Evolutionary conservation across 2,113 vertebrate genomes (phyloP).

Genomic region (Recurvirostra avosetta): DNA sequence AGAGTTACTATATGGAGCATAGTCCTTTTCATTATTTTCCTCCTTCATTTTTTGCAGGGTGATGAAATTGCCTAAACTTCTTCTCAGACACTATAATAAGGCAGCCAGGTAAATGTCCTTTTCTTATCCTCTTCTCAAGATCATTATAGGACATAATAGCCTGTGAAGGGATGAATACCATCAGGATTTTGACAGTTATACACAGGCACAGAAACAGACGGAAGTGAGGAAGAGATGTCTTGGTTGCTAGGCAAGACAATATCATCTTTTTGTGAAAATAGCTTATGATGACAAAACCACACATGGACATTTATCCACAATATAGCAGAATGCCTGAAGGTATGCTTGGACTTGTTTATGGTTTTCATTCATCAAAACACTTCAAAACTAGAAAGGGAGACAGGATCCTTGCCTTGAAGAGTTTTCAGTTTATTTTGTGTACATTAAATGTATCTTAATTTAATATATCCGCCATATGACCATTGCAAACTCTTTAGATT

Average conservation of each 20-base stretch:
- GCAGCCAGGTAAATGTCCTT: not conserved
- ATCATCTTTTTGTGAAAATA: not conserved
- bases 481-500: not conserved
- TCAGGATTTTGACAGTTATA: not conserved
- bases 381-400: not conserved
- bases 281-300: not conserved
- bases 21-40: not conserved
- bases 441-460: not conserved
- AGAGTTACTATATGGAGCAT: not conserved
- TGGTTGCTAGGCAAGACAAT: not conserved
- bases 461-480: not conserved
- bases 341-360: not conserved
- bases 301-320: not conserved
- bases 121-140: not conserved
- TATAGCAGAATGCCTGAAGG: not conserved
- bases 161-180: not conserved
- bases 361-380: not conserved
- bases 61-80: not conserved
- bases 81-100: not conserved
- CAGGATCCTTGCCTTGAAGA: not conserved
- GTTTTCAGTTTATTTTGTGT: not conserved
- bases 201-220: not conserved
- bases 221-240: not conserved
- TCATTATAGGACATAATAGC: fast-evolving
- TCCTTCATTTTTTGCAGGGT: not conserved